A percentile compares a stretch with the other conserved stretches of the same genome.
phyloP scores from a whole-genome alignment of 2,113 vertebrate species.

The Galbula dea region DNA sequence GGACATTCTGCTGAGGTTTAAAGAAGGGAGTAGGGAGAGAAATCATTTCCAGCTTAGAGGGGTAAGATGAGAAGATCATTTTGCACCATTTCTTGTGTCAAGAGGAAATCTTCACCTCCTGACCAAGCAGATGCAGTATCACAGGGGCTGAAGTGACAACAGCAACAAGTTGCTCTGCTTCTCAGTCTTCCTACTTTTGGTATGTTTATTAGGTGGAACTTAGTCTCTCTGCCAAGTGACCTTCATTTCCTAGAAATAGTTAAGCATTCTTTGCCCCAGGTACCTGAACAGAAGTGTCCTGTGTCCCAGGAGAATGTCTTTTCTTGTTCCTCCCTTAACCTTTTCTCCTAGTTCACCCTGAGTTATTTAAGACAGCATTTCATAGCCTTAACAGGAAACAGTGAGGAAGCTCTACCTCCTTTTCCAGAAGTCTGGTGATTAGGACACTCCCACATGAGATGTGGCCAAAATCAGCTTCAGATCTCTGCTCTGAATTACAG shows the following conservation, averaged over 20 bases:
- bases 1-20: background rate
- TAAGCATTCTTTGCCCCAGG: background rate
- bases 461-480: background rate
- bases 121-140: background rate
- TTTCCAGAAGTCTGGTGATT: background rate
- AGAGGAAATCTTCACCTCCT: background rate
- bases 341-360: background rate
- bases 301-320: background rate
- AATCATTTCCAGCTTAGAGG: background rate
- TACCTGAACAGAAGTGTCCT: background rate
- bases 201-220: background rate
- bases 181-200: background rate
- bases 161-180: background rate
- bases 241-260: background rate
- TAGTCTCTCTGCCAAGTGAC: background rate
- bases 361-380: background rate
- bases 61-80: background rate
- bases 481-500: background rate
- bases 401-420: background rate
- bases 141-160: background rate
- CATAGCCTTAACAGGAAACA: constrained; percentile 15
- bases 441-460: background rate
- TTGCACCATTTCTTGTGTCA: background rate
- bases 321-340: background rate
- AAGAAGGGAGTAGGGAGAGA: background rate